A percentile compares a stretch with the other conserved stretches of the same genome.
These are phyloP conservation scores for Cyanoderma ruficeps DNA, from an alignment of 2,113 vertebrate species.

Conservation along the genomic window DNA sequence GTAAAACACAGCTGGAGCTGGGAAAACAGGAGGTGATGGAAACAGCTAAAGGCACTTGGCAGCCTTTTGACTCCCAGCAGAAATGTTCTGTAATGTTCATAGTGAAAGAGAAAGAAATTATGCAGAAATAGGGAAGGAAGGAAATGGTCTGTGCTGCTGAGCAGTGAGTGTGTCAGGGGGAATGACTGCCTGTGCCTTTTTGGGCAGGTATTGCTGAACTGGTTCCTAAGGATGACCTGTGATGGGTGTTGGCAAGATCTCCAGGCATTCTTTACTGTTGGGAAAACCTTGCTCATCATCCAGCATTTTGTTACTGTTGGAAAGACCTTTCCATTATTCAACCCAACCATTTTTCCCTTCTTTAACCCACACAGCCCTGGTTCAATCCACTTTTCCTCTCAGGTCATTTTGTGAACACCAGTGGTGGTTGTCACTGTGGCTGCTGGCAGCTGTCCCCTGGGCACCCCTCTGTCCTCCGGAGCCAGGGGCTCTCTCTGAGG, in stretches of 20 bases:
- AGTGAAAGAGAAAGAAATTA: background rate
- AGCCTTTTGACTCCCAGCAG: background rate
- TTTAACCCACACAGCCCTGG: background rate
- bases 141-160: background rate
- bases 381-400: background rate
- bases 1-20: background rate
- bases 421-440: background rate
- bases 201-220: background rate
- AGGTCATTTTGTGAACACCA: background rate
- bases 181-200: background rate
- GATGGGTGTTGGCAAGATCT: background rate
- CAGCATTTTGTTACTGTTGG: background rate
- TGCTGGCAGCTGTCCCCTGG: background rate
- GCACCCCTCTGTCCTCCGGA: fast-evolving
- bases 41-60: background rate
- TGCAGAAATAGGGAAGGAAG: background rate
- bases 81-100: background rate
- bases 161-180: background rate
- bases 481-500: background rate
- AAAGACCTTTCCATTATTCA: background rate
- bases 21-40: background rate
- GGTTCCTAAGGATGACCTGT: background rate
- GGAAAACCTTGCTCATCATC: background rate
- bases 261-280: background rate
- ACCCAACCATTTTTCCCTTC: background rate